phyloP scores from a whole-genome alignment of 2,888 invertebrate species.

The Zygogramma bicolorata region DNA sequence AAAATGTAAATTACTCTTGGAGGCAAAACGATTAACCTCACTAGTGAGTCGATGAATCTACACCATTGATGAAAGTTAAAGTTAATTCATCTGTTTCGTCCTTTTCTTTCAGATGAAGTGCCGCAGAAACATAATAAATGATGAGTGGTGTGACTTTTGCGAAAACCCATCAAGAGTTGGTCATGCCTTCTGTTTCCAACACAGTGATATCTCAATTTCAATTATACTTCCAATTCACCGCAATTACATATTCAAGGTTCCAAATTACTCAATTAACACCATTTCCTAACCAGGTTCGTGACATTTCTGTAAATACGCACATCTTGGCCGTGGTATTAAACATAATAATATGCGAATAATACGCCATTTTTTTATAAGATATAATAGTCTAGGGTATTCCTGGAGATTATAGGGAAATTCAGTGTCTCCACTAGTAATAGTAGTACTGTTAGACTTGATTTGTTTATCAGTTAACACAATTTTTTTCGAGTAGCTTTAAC shows the following conservation, averaged over 20 bases:
- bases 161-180: not conserved
- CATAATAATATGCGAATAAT: not conserved
- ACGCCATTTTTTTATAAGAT: not conserved
- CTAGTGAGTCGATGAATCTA: no score
- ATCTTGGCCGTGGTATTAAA: slow-evolving; percentile 2
- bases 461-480: no score
- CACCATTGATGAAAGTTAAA: no score
- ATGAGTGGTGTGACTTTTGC: no score
- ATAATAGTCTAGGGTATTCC: not conserved
- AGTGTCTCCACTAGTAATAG: no score
- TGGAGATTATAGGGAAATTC: no score
- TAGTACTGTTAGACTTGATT: not conserved
- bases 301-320: slow-evolving; percentile 7
- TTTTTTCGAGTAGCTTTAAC: no score
- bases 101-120: no score
- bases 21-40: no score
- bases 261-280: slow-evolving; percentile 12
- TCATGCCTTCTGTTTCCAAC: not conserved
- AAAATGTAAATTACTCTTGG: no score
- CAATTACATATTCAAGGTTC: slow-evolving; percentile 10
- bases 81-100: no score
- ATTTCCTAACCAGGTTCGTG: not conserved
- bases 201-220: not conserved
- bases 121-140: no score
- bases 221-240: not conserved